Evolutionary conservation across 64 coral and sea anemone genomes (phyloP), one percentile per base, ranked within the genome.

Genomic region (Platygyra sinensis): DNA sequence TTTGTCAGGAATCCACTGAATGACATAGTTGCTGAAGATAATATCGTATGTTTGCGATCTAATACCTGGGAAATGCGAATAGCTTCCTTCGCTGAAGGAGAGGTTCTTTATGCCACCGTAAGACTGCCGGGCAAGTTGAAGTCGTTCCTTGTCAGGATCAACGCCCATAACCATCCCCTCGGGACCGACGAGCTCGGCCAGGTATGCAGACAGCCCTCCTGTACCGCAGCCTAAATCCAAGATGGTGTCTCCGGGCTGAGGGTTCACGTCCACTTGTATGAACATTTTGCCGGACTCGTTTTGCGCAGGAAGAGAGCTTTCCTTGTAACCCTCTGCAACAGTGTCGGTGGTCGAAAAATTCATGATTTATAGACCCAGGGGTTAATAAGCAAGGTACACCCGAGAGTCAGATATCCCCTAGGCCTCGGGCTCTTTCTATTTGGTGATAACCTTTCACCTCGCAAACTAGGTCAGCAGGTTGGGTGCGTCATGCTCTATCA

Each of bases 141-240:
- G 30, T 46, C 90, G 72, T 10, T 78, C 82, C 2, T 18, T 63
- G 52, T 91, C 81, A 1, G 80, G 90, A 76, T 91, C 90, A 1
- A 91, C 81, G 1, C 49, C 90, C 30, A 76, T 17, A 19, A 91
- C 90, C 13, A 46, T 76, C 13, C 90, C 90, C 29, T 55, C 10
- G 32, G 80, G 13, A 30, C 72, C 81, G 10, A 91, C 80, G 10
- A 76, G 67, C 31, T 77, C 20, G 7, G 90, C 79, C 15, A 91
- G 14, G 2, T 38, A 18, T 18, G 65, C 49, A 74, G 90, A 83
- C 16, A 91, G 72, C 12, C 86, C 55, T 57, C 90, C 90, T 46
- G 90, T 91, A 8, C 90, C 90, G 38, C 90, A 91, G 18, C 90
- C 90, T 11, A 91, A 54, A n/a, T 91, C 90, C 25, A 91, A 39